A percentile compares a stretch with the other conserved stretches of the same genome.
These are phyloP conservation scores for Cyphomyrus plagiostoma DNA, from an alignment of 2,113 vertebrate species.

Conservation along the genomic window DNA sequence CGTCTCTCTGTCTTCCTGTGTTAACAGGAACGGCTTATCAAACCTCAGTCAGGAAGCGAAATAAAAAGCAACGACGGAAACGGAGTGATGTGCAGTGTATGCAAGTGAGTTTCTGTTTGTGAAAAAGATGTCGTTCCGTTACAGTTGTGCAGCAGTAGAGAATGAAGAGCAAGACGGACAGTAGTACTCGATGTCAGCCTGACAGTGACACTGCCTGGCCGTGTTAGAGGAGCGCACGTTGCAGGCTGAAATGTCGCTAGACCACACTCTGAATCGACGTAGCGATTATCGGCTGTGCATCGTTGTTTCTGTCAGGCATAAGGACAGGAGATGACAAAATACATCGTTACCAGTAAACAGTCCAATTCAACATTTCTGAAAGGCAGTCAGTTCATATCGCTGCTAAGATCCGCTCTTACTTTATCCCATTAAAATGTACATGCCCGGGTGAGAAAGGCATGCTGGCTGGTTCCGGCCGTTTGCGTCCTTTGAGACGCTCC, in stretches of 20 bases:
- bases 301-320: neutral
- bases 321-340: neutral
- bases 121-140: neutral
- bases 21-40: neutral
- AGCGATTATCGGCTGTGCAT: neutral
- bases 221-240: neutral
- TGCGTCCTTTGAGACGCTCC: neutral
- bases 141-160: neutral
- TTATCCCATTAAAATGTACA: neutral
- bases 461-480: neutral
- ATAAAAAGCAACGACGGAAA: neutral
- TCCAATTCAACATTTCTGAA: neutral
- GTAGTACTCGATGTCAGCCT: neutral
- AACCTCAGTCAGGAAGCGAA: neutral
- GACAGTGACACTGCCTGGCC: neutral
- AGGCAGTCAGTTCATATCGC: neutral
- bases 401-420: neutral
- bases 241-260: neutral
- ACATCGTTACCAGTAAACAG: neutral
- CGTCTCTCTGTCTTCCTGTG: neutral
- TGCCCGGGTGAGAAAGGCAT: neutral
- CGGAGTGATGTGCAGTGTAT: neutral
- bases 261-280: neutral
- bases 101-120: neutral
- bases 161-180: neutral